Conservation (phyloP, 2,888 invertebrate genomes). For the Drosophila maculinotata region DNA sequence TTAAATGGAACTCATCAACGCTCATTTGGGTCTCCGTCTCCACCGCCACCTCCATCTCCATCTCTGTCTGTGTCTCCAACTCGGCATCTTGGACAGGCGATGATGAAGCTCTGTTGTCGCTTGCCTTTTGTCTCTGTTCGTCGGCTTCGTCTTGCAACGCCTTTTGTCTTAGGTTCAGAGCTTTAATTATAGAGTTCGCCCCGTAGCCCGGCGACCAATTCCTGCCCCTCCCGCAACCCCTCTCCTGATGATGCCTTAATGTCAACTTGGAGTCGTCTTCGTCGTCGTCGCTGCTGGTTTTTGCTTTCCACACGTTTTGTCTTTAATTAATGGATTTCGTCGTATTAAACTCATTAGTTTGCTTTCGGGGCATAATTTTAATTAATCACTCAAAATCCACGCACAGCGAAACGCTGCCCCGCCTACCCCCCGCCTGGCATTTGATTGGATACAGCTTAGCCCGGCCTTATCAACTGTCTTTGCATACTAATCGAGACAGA, state of each 20-base stretch:
- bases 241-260: constrained; percentile 56
- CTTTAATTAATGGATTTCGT: constrained; percentile 75
- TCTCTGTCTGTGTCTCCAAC: constrained; percentile 16
- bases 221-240: constrained; percentile 1
- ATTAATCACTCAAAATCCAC: constrained; percentile 79
- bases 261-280: constrained; percentile 52
- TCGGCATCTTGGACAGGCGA: constrained; percentile 44
- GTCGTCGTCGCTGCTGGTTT: constrained; percentile 25
- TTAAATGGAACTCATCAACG: constrained; percentile 82
- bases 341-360: constrained; percentile 82
- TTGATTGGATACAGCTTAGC: constrained; percentile 32
- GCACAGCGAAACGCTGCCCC: constrained; percentile 29
- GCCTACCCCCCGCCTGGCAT: constrained; percentile 2
- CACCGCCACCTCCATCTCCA: constrained; percentile 17
- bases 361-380: constrained; percentile 77
- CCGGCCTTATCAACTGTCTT: constrained; percentile 55
- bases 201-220: too few species aligned
- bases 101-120: constrained; percentile 67
- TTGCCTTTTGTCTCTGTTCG: constrained; percentile 51
- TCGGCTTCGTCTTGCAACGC: constrained; percentile 47
- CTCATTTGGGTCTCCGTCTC: constrained; percentile 66
- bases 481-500: constrained; percentile 67
- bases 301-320: constrained; percentile 51
- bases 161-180: constrained; percentile 60
- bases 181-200: constrained; percentile 78